A percentile compares a stretch with the other conserved stretches of the same genome.
Evolutionary conservation across 2,113 vertebrate genomes (phyloP).

Genomic region (Larimichthys polyactis): DNA sequence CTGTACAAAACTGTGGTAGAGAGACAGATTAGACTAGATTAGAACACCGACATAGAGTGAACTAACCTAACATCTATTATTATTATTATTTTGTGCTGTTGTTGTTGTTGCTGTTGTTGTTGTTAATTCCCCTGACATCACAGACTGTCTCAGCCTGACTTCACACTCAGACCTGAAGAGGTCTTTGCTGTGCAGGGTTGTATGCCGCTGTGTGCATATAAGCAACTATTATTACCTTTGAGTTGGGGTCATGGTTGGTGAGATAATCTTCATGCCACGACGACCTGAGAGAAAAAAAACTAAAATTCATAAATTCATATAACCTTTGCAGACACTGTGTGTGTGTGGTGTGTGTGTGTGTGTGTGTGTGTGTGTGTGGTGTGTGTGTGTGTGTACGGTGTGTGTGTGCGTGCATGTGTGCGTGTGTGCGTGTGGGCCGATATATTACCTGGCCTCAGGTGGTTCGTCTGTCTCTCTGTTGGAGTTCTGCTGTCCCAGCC

Average conservation of each 20-base stretch:
- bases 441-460: constrained; percentile 55
- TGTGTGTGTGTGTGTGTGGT: constrained; percentile 4
- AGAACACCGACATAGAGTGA: neutral
- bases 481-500: constrained; percentile 13
- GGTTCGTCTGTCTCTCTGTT: neutral
- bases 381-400: too few relatives aligned
- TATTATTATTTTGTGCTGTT: neutral
- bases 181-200: too few relatives aligned
- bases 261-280: constrained; percentile 87
- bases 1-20: neutral
- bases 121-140: too few relatives aligned
- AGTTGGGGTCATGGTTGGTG: constrained; percentile 82
- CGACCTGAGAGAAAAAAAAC: constrained; percentile 76
- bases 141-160: too few relatives aligned
- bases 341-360: constrained; percentile 3
- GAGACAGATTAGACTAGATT: neutral
- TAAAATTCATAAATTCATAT: neutral
- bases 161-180: too few relatives aligned
- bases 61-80: neutral
- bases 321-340: neutral
- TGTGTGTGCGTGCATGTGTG: constrained; percentile 11
- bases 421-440: neutral
- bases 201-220: too few relatives aligned
- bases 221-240: constrained; percentile 86
- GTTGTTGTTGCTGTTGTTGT: too few relatives aligned